Percentiles rank a stretch among this genome's conserved stretches.
phyloP scores from a whole-genome alignment of 2,888 invertebrate species.

The Oscheius myriophilus region DNA sequence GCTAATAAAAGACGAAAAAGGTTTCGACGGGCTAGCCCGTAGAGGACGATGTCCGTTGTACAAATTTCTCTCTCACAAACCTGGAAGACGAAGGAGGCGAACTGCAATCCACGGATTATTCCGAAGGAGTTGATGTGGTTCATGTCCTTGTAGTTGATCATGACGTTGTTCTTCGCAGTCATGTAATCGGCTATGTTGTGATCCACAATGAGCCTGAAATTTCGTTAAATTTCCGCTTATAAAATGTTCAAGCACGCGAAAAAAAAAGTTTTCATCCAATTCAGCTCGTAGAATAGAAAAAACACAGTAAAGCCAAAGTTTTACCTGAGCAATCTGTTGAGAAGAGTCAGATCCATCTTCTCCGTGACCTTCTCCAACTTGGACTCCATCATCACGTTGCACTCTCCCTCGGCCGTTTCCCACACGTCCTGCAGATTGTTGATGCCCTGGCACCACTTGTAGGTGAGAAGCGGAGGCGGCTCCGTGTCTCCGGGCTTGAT shows the following conservation, averaged over 20 bases:
- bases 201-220: constrained; percentile 85
- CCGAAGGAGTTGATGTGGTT: constrained; percentile 99
- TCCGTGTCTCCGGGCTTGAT: constrained; percentile 98
- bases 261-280: background rate
- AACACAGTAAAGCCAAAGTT: background rate
- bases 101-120: constrained; percentile 96
- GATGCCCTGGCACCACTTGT: constrained; percentile 92
- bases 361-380: constrained; percentile 98
- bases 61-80: too few relatives aligned
- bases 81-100: constrained; percentile 93
- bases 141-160: constrained; percentile 99
- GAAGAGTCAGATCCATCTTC: constrained; percentile 96
- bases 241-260: too few relatives aligned
- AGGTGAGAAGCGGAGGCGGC: constrained; percentile 83
- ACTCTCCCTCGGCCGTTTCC: constrained; percentile 98
- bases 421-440: constrained; percentile 86
- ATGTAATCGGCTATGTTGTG: constrained; percentile 99
- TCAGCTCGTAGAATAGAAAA: background rate
- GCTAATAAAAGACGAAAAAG: too few relatives aligned
- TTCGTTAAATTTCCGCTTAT: background rate
- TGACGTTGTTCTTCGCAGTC: constrained; percentile 99
- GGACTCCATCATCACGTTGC: constrained; percentile 95
- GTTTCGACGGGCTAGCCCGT: too few relatives aligned
- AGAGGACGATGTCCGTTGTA: too few relatives aligned
- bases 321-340: constrained; percentile 88